phyloP scores from a whole-genome alignment of 2,888 invertebrate genomes.

The Siphlonurus alternatus region DNA sequence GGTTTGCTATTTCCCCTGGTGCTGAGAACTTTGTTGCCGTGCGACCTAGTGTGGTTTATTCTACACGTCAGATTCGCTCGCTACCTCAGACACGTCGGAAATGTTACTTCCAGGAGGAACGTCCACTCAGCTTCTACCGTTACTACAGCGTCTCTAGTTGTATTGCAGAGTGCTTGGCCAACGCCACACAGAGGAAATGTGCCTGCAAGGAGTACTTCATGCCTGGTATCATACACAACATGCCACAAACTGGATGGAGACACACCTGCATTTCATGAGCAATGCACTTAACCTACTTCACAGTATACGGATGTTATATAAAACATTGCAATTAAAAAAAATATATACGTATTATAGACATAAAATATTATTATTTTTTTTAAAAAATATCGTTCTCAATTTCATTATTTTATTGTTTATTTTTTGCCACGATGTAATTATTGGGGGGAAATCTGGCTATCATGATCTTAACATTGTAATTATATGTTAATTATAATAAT shows the following conservation, averaged over 20 bases:
- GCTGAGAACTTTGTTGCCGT: constrained; percentile 5
- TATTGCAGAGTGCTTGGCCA: constrained; percentile 7
- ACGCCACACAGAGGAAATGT: constrained; percentile 2
- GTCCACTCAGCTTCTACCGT: constrained; percentile 4
- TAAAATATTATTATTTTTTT: too few species aligned
- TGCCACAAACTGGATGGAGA: background rate
- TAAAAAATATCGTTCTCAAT: too few species aligned
- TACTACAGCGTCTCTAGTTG: constrained; percentile 8
- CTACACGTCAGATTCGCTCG: constrained; percentile 3
- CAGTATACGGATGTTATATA: background rate
- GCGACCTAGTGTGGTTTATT: constrained; percentile 4
- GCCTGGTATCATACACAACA: background rate
- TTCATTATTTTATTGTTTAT: too few species aligned
- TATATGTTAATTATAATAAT: too few species aligned
- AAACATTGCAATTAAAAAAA: background rate
- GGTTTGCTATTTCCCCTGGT: constrained; percentile 1
- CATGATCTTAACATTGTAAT: too few species aligned
- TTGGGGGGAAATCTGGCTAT: too few species aligned
- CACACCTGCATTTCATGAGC: background rate
- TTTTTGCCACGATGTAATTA: too few species aligned
- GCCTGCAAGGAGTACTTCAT: constrained; percentile 8
- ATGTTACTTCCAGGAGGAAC: constrained; percentile 5
- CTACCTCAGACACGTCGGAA: background rate
- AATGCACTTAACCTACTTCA: background rate
- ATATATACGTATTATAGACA: too few species aligned